These are phyloP conservation scores for Astur gentilis DNA, from an alignment of 2,113 vertebrate genomes.

Conservation along the genomic window DNA sequence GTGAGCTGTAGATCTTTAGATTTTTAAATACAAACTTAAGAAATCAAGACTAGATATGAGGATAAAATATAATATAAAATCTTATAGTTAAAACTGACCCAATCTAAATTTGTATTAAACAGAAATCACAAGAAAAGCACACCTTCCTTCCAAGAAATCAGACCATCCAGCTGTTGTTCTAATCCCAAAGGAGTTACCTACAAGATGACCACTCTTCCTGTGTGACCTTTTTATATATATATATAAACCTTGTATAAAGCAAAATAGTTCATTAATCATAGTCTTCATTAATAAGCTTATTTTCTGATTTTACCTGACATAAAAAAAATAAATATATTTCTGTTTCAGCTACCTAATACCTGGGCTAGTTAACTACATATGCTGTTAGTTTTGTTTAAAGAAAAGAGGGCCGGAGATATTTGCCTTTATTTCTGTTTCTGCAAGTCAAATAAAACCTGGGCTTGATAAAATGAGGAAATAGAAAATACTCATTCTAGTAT, in stretches of 20 bases:
- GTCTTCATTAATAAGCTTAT: neutral
- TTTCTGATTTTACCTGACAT: neutral
- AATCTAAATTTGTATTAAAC: neutral
- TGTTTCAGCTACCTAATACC: neutral
- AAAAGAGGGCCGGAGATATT: neutral
- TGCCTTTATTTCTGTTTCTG: neutral
- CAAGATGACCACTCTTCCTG: neutral
- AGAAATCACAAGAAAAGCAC: neutral
- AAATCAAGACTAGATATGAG: neutral
- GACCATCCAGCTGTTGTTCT: neutral
- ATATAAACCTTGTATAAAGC: neutral
- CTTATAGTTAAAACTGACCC: neutral
- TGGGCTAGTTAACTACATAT: neutral
- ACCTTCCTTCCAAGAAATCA: neutral
- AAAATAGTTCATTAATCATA: neutral
- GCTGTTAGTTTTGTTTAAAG: neutral
- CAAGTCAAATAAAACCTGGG: neutral
- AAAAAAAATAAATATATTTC: neutral
- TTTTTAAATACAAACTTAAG: neutral
- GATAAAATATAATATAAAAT: neutral
- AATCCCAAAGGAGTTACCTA: neutral
- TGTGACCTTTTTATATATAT: neutral
- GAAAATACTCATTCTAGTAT: neutral
- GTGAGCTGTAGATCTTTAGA: neutral
- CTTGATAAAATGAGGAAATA: neutral